Percentiles rank a stretch among this genome's conserved stretches.
Conservation (phyloP, 30 jellyfish, hydroid and myxozoan genomes). For the Chrysaora quinquecirrha region DNA sequence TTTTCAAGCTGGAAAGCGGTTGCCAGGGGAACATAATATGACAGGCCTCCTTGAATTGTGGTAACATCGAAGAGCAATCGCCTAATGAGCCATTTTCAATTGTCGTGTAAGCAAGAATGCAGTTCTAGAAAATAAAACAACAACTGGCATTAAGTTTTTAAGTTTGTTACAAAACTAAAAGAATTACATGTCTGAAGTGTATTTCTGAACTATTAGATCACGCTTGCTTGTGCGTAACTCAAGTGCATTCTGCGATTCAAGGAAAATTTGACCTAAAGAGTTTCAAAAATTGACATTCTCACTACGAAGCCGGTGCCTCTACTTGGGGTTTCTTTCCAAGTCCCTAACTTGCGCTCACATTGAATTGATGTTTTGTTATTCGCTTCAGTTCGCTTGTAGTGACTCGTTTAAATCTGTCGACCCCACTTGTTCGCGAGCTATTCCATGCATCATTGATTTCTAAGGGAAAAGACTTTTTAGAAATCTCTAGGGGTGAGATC, state of each 20-base stretch:
- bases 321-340: no score
- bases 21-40: conserved; percentile 42
- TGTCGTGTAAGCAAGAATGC: conserved; percentile 17
- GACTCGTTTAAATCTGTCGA: no score
- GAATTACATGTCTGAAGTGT: background rate
- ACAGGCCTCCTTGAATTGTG: conserved; percentile 29
- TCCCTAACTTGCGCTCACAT: no score
- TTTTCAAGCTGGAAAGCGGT: conserved; percentile 30
- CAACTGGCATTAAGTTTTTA: background rate
- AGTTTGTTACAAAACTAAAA: background rate
- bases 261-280: no score
- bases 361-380: no score
- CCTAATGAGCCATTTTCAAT: conserved; percentile 38
- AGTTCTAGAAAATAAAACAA: background rate
- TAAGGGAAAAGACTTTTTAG: no score
- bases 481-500: no score
- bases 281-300: no score
- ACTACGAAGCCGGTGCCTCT: no score
- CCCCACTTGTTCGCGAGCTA: no score
- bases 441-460: no score
- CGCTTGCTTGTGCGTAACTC: background rate
- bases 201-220: background rate
- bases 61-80: conserved; percentile 14
- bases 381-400: no score
- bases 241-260: background rate